phyloP scores from a whole-genome alignment of 2,888 invertebrate genomes.

The Eupithecia inturbata region DNA sequence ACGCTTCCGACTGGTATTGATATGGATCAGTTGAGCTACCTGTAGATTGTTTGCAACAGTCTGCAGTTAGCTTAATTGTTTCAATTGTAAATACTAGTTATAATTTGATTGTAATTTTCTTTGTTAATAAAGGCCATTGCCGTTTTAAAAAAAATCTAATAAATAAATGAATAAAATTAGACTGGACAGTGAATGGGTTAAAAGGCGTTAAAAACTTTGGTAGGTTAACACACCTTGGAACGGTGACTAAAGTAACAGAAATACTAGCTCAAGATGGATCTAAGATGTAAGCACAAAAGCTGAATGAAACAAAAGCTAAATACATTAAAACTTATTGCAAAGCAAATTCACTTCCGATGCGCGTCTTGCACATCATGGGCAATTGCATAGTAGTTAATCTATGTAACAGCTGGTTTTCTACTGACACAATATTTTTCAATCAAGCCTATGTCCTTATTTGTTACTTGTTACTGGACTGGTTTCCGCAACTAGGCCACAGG shows the following conservation, averaged over 20 bases:
- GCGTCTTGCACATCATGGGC: constrained; percentile 50
- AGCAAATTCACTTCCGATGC: constrained; percentile 53
- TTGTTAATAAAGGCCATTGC: too few species aligned
- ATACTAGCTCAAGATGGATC: neutral
- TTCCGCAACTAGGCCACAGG: too few species aligned
- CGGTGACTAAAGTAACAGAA: neutral
- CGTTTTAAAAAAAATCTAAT: too few species aligned
- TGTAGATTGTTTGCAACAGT: too few species aligned
- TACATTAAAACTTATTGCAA: constrained; percentile 41
- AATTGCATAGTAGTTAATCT: constrained; percentile 59
- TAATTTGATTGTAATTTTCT: too few species aligned
- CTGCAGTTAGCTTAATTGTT: too few species aligned
- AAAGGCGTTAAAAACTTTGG: neutral
- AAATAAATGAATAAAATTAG: too few species aligned
- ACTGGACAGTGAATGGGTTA: neutral
- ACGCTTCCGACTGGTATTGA: too few species aligned
- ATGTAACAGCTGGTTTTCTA: constrained; percentile 47
- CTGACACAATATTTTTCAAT: neutral
- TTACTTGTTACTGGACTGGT: too few species aligned
- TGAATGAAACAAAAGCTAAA: constrained; percentile 37
- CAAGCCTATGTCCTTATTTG: too few species aligned
- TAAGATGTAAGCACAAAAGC: constrained; percentile 24
- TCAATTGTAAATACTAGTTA: too few species aligned
- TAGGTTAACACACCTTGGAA: neutral
- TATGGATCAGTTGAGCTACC: too few species aligned